A percentile compares a stretch with the other conserved stretches of the same genome.
Evolutionary conservation across 1,140 invertebrate species (phyloP).

Genomic region (Heliothis subflexa): DNA sequence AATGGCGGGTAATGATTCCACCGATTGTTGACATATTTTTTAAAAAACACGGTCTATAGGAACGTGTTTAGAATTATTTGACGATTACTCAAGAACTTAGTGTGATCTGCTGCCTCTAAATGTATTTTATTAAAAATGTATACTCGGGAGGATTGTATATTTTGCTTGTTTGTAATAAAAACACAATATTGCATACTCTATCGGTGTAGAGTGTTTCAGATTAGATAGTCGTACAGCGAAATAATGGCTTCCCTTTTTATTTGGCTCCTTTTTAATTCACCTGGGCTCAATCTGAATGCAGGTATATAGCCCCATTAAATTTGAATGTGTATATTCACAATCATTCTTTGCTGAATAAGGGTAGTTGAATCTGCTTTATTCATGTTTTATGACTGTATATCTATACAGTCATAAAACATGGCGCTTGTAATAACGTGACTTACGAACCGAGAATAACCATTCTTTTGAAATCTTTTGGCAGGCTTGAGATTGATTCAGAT

Average conservation of each 20-base stretch:
- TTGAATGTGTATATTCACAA: conserved; percentile 1
- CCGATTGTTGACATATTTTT: conserved; percentile 10
- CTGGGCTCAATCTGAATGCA: neutral
- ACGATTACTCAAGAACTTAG: too few species aligned
- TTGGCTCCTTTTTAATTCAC: neutral
- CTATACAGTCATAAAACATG: too few species aligned
- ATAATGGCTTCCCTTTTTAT: neutral
- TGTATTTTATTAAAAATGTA: too few species aligned
- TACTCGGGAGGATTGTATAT: neutral
- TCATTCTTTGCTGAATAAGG: conserved; percentile 4
- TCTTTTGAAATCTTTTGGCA: neutral
- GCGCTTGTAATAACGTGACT: neutral
- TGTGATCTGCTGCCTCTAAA: too few species aligned
- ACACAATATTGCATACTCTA: neutral
- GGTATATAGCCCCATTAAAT: neutral
- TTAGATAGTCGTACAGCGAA: too few species aligned
- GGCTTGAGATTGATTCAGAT: neutral
- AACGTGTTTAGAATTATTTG: conserved; percentile 16
- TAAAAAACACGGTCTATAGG: neutral
- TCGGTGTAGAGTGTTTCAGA: neutral
- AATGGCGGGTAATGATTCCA: conserved; percentile 26
- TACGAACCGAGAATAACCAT: too few species aligned
- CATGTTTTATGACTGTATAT: neutral
- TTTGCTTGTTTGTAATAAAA: neutral
- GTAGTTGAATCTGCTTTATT: neutral